phyloP scores from a whole-genome alignment of 2,797 vertebrate genomes.

The Emydoidea blandingii region DNA sequence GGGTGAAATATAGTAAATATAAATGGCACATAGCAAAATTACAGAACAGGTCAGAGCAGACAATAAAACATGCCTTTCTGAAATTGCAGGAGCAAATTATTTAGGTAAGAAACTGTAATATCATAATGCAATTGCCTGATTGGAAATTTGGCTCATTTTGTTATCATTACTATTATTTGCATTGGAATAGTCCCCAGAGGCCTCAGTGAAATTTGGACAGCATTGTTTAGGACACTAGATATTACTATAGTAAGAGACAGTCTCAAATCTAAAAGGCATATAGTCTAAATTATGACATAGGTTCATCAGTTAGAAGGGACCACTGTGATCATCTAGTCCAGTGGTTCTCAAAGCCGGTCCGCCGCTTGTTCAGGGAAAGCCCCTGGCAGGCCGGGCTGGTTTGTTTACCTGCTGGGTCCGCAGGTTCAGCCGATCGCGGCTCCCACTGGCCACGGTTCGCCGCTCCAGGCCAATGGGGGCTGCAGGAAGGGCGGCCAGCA shows the following conservation, averaged over 20 bases:
- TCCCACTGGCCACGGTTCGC: too few species aligned
- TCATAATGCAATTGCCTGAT: not conserved
- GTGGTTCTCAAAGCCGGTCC: too few species aligned
- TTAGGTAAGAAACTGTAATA: not conserved
- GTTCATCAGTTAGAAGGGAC: not conserved
- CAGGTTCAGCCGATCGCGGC: too few species aligned
- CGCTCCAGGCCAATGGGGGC: too few species aligned
- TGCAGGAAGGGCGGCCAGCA: too few species aligned
- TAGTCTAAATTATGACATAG: not conserved
- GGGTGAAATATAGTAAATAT: not conserved
- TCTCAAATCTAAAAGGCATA: not conserved
- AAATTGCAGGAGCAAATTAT: not conserved
- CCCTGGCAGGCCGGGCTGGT: too few species aligned
- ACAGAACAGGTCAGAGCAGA: not conserved
- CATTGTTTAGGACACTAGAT: not conserved
- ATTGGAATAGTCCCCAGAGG: not conserved
- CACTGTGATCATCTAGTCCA: not conserved
- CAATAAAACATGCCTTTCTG: not conserved
- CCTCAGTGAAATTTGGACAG: not conserved
- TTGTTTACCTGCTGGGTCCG: too few species aligned
- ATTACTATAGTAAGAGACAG: not conserved
- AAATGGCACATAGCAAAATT: not conserved
- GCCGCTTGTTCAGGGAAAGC: too few species aligned
- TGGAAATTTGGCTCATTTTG: not conserved
- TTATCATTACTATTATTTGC: not conserved